Evolutionary conservation across 1,140 invertebrate genomes (phyloP), one percentile per base, ranked within the genome.

Genomic region (Spodoptera litura): DNA sequence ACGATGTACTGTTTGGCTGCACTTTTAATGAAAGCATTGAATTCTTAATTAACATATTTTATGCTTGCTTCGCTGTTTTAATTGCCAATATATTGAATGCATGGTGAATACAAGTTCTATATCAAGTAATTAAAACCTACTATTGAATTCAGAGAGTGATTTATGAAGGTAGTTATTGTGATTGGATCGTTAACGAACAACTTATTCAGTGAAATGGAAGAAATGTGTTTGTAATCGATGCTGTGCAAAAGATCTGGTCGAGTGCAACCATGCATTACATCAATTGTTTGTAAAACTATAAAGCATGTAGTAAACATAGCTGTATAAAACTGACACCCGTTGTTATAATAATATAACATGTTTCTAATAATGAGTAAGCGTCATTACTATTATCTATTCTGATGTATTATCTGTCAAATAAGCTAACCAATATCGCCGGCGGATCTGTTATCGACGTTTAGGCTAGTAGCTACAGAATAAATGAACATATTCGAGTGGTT

Each of bases 391-490:
- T 88, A 89, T 90, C 88, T 79, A 72, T 83, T 83, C 83, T 85
- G 88, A 90, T 86, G 84, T 87, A 89, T 91, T 91, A 89, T 84
- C 84, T 90, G 86, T 89, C 88, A 88, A 86, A 89, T 88, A 86
- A 86, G 83, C 82, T 85, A 85, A 83, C 85, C 85, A 83, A 83
- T 85, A 85, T 80, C 75, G 73, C 79, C 77, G 77, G 68, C 62
- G 81, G 84, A 82, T 83, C 72, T 64, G 81, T 88, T 91, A 91
- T 92, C 88, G 25, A 75, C 55, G 55, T 84, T 84, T 87, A 78
- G 82, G 81, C 76, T 84, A 83, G 83, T 84, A 80, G 85, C 74
- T 78, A 72, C 78, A 72, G 79, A 78, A 81, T 85, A 88, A 87
- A 91, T 90, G 84, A 90, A 90, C 87, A 86, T 83, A 83, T 88